A percentile compares a stretch with the other conserved stretches of the same genome.
These are phyloP conservation scores for Seriola aureovittata DNA, from an alignment of 2,113 vertebrate genomes.

Conservation along the genomic window DNA sequence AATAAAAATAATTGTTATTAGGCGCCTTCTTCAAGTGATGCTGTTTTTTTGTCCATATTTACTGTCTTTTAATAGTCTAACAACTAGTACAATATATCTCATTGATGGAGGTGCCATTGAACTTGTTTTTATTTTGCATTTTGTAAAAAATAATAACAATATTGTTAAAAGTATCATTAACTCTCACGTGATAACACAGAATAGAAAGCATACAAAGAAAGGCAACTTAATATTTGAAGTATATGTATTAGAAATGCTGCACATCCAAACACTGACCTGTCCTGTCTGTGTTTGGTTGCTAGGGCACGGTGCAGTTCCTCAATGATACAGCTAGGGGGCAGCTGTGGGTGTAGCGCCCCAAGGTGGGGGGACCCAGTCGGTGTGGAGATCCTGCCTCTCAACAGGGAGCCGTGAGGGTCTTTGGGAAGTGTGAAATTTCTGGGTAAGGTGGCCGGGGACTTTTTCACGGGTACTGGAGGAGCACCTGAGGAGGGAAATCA, in stretches of 20 bases:
- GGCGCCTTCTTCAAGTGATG: background rate
- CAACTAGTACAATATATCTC: background rate
- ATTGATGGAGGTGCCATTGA: background rate
- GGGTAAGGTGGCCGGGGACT: constrained; percentile 85
- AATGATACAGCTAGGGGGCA: constrained; percentile 96
- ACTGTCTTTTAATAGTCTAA: background rate
- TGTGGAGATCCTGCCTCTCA: constrained; percentile 89
- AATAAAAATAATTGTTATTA: background rate
- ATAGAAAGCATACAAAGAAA: background rate
- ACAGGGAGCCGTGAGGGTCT: constrained; percentile 84
- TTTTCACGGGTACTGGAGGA: constrained; percentile 83
- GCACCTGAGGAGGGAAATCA: constrained; percentile 59
- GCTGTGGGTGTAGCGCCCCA: constrained; percentile 87
- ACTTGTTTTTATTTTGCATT: background rate
- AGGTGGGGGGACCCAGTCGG: constrained; percentile 94
- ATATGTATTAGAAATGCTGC: background rate
- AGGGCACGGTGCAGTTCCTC: constrained; percentile 96
- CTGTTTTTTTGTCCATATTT: background rate
- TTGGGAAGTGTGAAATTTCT: constrained; percentile 87
- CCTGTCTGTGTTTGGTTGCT: constrained; percentile 96
- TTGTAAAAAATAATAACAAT: background rate
- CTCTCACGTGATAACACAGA: background rate
- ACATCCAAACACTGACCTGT: constrained; percentile 85
- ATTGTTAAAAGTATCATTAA: background rate
- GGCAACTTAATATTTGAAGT: background rate